These are phyloP conservation scores for Danio aesculapii DNA, from an alignment of 2,797 vertebrate species.

Conservation along the genomic window DNA sequence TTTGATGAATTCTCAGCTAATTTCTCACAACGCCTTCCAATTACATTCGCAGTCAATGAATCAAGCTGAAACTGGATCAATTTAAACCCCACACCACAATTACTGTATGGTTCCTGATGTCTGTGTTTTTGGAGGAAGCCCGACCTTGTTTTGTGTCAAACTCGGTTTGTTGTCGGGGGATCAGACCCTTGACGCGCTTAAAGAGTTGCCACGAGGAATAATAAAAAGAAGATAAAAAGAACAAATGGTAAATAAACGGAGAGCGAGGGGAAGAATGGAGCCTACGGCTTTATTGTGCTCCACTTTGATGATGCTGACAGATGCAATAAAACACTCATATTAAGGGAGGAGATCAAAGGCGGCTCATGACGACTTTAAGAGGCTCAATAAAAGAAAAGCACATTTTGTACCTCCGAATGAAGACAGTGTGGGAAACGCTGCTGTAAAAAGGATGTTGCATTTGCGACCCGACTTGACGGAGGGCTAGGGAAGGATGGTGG, in stretches of 20 bases:
- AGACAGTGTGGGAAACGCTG: constrained; percentile 18
- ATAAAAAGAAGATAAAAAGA: constrained; percentile 55
- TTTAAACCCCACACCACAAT: constrained; percentile 14
- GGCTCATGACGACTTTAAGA: constrained; percentile 47
- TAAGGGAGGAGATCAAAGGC: constrained; percentile 56
- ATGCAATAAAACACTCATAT: constrained; percentile 61
- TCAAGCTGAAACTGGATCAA: constrained; percentile 12
- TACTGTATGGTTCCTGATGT: constrained; percentile 2
- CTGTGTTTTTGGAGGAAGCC: constrained; percentile 18
- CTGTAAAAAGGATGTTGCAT: constrained; percentile 15
- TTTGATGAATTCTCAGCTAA: constrained; percentile 45
- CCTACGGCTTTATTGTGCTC: constrained; percentile 54
- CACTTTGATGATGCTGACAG: constrained; percentile 61
- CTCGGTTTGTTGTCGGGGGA: constrained; percentile 41
- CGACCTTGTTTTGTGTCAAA: constrained; percentile 37
- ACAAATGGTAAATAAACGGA: constrained; percentile 58
- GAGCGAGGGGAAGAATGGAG: constrained; percentile 36
- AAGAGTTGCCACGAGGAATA: constrained; percentile 51
- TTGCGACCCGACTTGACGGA: constrained; percentile 5
- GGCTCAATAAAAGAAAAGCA: constrained; percentile 47
- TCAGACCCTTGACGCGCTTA: constrained; percentile 46
- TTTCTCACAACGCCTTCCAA: constrained; percentile 26
- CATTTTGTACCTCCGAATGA: constrained; percentile 38
- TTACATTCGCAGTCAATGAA: constrained; percentile 42
- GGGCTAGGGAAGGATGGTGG: constrained; percentile 1